Evolutionary conservation across 2,888 invertebrate genomes (phyloP), one percentile per base, ranked within the genome.

Genomic region (Pheosia tremula): DNA sequence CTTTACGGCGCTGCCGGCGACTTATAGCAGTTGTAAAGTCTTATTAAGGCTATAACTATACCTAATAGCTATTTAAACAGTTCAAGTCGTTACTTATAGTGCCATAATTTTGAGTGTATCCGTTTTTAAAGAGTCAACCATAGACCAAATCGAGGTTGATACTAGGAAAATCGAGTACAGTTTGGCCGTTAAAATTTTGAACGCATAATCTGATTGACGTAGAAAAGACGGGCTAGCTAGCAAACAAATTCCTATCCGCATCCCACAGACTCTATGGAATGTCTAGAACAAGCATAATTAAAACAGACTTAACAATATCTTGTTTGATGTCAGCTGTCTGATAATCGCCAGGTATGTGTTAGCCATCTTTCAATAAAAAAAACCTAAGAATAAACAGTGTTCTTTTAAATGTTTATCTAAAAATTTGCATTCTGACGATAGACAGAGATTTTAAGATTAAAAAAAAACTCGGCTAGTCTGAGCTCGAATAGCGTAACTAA

Each of bases 291-390:
- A 50, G 49, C 13, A 24, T 24, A 50, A n/a, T 45, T 49, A 49
- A 49, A 49, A 50, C 50, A 43, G 10, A 8, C 41, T 41, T 41
- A 41, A 41, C 41, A 45, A 41, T 45, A 24, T 24, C 50, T 24
- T 50, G 24, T 50, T 50, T 53, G 36, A 53, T 53, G 37, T 53
- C 37, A 36, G 50, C 50, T 50, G 37, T 11, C 37, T 37, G 53
- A 53, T 37, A 38, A 53, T 53, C 4, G 37, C 53, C 37, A 53
- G 36, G 4, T 50, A 9, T 11, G 24, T 13, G 49, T 13, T 11
- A 53, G 37, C 5, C 9, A 53, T 53, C 50, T 50, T 50, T 50
- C 50, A 24, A 50, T 24, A 50, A 53, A 53, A 53, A 37, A 53
- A 53, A 36, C 37, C 4, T 10, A 37, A 4, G 53, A 53, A 53